Evolutionary conservation across 2,888 invertebrate genomes (phyloP), one percentile per base, ranked within the genome.

Genomic region (Drosophila leonis): DNA sequence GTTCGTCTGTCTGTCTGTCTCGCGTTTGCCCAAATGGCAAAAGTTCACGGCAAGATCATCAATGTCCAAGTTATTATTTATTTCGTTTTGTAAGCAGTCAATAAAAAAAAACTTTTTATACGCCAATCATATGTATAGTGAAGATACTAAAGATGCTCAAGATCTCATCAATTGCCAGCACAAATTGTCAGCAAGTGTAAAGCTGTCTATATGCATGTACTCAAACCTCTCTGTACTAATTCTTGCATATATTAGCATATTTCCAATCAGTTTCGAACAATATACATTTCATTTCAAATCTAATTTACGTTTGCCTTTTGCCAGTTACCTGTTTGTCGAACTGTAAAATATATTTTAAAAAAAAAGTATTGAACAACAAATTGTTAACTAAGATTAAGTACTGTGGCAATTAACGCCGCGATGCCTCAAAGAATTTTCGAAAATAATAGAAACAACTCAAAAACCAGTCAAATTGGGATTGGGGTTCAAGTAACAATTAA

Each of bases 1-100:
- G n/a, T 6, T 29, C 3, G 18, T 31, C 31, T 0, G 49, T 33
- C 31, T 20, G 49, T 20, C 49, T 49, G 31, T 13, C 49, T 49
- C 48, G 55, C 39, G 35, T 35, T 44, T 41, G 69, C 59, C 80
- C 64, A 83, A 83, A 83, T 88, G 83, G 77, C 83, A 88, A 85
- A 67, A 82, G 83, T 83, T 83, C 83, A 83, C 80, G 83, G 88
- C 88, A 69, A 83, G 77, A 63, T 85, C 85, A 83, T 82, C 80
- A 85, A 83, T 82, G 88, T 85, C 88, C 85, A 82, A 83, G 69
- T 67, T 80, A 82, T 80, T 73, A 69, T 68, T 66, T 72, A 75
- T 78, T 59, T 67, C 24, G 62, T 72, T 75, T 78, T 80, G 80
- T 78, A 75, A 65, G 37, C 71, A 65, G 60, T 65, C 75, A 66